phyloP scores from a whole-genome alignment of 1,140 invertebrate genomes.

The Hylaeus volcanicus region DNA sequence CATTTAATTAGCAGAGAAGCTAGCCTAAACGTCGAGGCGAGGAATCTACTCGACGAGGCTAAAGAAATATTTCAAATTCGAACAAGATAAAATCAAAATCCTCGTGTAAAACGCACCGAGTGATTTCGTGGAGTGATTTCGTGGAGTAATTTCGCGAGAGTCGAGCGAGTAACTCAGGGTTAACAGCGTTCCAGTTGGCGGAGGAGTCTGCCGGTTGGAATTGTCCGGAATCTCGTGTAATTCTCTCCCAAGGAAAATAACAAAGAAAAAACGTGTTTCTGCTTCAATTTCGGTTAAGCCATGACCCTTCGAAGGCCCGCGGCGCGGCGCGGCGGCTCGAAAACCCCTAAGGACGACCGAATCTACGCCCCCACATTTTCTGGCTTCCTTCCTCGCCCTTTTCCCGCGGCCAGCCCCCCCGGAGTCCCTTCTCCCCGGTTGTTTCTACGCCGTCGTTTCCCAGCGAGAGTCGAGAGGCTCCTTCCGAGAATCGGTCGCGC shows the following conservation, averaged over 20 bases:
- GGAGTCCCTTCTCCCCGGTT: slow-evolving; percentile 1
- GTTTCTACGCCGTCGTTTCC: slow-evolving; percentile 18
- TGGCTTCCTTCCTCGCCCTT: slow-evolving; percentile 43
- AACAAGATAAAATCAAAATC: too few species aligned
- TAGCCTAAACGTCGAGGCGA: too few species aligned
- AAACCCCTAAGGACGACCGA: slow-evolving; percentile 46
- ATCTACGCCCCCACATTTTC: slow-evolving; percentile 51
- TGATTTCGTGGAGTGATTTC: too few species aligned
- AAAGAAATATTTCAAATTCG: too few species aligned
- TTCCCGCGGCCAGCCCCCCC: slow-evolving; percentile 1
- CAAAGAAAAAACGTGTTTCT: slow-evolving; percentile 1
- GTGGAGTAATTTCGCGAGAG: too few species aligned
- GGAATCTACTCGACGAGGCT: too few species aligned
- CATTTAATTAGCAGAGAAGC: too few species aligned
- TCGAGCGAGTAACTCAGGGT: too few species aligned
- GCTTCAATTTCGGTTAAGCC: background rate
- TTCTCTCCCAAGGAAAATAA: slow-evolving; percentile 8
- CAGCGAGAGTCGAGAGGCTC: slow-evolving; percentile 26
- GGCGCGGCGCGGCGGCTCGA: slow-evolving; percentile 28
- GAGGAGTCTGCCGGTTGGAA: background rate
- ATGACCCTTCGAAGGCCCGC: slow-evolving; percentile 37
- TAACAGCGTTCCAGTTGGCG: too few species aligned
- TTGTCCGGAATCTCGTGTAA: background rate
- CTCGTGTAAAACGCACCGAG: too few species aligned
- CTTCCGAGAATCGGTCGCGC: slow-evolving; percentile 62